phyloP scores from a whole-genome alignment of 2,113 vertebrate genomes.

The Dicentrarchus labrax region DNA sequence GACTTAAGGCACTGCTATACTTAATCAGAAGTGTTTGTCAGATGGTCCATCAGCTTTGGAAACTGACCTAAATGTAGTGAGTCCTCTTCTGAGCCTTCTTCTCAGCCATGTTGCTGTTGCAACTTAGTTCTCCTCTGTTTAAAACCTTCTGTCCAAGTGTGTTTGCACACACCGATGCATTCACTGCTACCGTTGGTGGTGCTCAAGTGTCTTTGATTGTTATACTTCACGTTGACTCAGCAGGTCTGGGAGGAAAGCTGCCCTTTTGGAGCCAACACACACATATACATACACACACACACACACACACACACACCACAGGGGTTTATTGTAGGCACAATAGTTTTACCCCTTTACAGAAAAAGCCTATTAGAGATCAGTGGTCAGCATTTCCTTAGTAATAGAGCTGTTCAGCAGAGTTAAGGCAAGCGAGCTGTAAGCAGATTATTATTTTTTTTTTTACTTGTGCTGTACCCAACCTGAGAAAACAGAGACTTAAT shows the following conservation, averaged over 20 bases:
- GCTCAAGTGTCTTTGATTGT: constrained; percentile 46
- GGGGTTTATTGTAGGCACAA: constrained; percentile 30
- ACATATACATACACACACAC: not conserved
- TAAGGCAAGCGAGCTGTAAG: not conserved
- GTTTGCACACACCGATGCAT: not conserved
- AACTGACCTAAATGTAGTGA: no score
- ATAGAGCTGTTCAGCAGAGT: constrained; percentile 46
- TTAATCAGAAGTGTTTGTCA: not conserved
- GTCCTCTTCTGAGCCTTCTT: no score
- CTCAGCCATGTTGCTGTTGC: no score
- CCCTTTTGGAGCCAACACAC: constrained; percentile 10
- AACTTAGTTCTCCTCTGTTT: not conserved
- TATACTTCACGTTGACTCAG: constrained; percentile 37
- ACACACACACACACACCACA: constrained; percentile 7
- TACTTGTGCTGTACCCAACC: not conserved
- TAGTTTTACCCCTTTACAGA: constrained; percentile 8
- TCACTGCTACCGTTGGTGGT: constrained; percentile 29
- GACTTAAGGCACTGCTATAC: not conserved
- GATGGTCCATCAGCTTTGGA: not conserved
- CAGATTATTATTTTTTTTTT: not conserved
- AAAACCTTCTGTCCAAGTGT: not conserved
- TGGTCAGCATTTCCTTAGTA: constrained; percentile 49
- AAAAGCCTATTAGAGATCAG: constrained; percentile 42
- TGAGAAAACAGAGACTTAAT: not conserved
- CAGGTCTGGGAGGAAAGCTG: constrained; percentile 39